phyloP scores from a whole-genome alignment of 2,113 vertebrate genomes.

The Ailuropoda melanoleuca region DNA sequence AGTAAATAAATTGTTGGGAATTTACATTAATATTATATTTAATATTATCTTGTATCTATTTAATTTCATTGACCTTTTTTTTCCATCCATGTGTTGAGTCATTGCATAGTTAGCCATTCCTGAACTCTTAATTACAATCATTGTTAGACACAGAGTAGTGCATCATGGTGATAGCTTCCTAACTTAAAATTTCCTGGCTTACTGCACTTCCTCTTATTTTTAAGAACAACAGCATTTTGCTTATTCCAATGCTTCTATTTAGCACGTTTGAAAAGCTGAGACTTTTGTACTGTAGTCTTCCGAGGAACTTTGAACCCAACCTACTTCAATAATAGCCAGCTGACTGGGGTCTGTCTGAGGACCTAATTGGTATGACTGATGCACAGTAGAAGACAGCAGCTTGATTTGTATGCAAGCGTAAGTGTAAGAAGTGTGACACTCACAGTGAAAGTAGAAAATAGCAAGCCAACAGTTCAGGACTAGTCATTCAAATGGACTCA shows the following conservation, averaged over 20 bases:
- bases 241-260: constrained; percentile 22
- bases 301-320: constrained; percentile 56
- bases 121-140: background rate
- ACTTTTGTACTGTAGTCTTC: constrained; percentile 55
- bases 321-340: constrained; percentile 53
- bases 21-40: background rate
- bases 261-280: constrained; percentile 35
- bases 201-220: background rate
- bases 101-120: background rate
- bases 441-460: constrained; percentile 54
- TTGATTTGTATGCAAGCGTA: constrained; percentile 38
- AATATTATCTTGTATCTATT: background rate
- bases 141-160: background rate
- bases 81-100: background rate
- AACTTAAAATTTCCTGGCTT: background rate
- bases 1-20: background rate
- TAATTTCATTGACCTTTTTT: background rate
- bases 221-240: background rate
- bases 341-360: constrained; percentile 57
- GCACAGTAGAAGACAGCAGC: constrained; percentile 49
- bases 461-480: constrained; percentile 40
- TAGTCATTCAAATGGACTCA: constrained; percentile 28
- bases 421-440: constrained; percentile 41
- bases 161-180: background rate
- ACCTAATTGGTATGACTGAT: constrained; percentile 49